Evolutionary conservation across 1,140 invertebrate species (phyloP).

Genomic region (Trigoniulus corallinus): DNA sequence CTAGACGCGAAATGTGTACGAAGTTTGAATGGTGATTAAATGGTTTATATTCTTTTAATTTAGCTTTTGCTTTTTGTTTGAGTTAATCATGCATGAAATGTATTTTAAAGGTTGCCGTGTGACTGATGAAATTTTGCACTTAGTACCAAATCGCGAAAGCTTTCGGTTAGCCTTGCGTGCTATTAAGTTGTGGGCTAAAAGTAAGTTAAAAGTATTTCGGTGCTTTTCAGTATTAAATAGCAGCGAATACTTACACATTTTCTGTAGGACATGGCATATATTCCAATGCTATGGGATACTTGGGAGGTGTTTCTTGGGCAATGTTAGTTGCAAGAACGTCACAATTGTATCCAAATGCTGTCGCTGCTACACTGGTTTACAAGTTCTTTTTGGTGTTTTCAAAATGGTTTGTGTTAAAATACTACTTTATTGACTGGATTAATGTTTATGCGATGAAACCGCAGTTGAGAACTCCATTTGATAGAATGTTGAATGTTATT

Average conservation of each 20-base stretch:
- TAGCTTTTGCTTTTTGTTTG: neutral
- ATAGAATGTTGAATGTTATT: no score
- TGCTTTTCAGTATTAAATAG: no score
- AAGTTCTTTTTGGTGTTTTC: constrained; percentile 98
- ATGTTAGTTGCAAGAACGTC: constrained; percentile 97
- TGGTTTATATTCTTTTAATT: no score
- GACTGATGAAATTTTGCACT: constrained; percentile 89
- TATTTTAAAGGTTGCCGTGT: constrained; percentile 89
- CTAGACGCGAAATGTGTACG: constrained; percentile 90
- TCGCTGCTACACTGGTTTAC: constrained; percentile 82
- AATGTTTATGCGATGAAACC: no score
- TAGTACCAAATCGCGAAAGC: constrained; percentile 89
- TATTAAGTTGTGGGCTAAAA: constrained; percentile 98
- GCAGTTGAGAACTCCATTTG: no score
- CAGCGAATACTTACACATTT: no score
- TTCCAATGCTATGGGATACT: constrained; percentile 92
- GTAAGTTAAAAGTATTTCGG: no score
- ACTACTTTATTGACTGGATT: no score
- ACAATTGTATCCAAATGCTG: constrained; percentile 95
- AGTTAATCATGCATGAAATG: no score
- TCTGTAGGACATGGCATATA: constrained; percentile 84
- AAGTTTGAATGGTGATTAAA: constrained; percentile 63
- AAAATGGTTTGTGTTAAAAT: no score
- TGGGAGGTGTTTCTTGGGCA: constrained; percentile 98
- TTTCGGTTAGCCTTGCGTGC: constrained; percentile 83